Conservation (phyloP, 2,797 vertebrate species). For the Caiman crocodilus region DNA sequence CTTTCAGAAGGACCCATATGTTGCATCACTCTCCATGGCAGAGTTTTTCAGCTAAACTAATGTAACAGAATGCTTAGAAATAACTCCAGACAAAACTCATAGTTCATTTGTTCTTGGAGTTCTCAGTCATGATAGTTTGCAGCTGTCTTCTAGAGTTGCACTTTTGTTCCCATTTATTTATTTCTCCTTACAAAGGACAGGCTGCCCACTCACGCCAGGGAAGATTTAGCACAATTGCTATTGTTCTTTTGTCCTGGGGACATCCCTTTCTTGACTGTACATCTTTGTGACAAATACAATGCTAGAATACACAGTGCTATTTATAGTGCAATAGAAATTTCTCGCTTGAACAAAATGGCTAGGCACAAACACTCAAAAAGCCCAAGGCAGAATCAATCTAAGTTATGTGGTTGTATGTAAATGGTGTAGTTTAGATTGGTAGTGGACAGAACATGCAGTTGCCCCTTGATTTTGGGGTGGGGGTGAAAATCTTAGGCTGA, state of each 20-base stretch:
- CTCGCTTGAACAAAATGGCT: not conserved
- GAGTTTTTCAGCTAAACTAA: not conserved
- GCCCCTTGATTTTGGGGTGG: no score
- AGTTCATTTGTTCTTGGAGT: rapidly evolving
- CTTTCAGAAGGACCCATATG: not conserved
- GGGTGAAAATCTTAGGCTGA: no score
- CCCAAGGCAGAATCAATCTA: not conserved
- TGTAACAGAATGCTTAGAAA: rapidly evolving
- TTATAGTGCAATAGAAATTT: not conserved
- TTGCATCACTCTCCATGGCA: not conserved
- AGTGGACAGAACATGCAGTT: no score
- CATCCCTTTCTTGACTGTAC: not conserved
- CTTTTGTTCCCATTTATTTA: not conserved
- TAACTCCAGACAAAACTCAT: not conserved
- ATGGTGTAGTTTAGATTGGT: no score
- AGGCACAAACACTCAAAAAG: not conserved
- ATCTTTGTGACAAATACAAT: constrained; percentile 36
- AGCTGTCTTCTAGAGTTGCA: not conserved
- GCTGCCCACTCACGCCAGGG: not conserved
- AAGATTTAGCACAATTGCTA: not conserved
- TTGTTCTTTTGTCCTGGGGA: not conserved
- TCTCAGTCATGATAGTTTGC: not conserved
- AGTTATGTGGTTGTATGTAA: no score
- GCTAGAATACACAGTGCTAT: no score
- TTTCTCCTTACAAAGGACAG: not conserved